Evolutionary conservation across 1,140 invertebrate species (phyloP), one percentile per base, ranked within the genome.

Genomic region (Apis florea): DNA sequence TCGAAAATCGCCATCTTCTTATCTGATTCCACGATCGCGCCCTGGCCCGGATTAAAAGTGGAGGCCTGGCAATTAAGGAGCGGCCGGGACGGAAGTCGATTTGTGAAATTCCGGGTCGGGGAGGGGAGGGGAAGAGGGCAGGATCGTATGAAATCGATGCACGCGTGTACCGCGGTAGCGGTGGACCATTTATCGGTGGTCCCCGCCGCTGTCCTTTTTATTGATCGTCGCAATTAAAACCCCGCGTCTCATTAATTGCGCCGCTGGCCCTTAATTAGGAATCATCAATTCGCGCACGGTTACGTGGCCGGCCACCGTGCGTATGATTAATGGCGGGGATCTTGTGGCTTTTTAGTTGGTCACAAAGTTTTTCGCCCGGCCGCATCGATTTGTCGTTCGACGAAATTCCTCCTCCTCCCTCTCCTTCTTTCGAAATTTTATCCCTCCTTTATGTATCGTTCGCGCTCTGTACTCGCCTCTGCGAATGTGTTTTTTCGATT

Each of bases 211-310:
- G 54, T 67, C 63, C 63, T 61, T 77, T 82, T 91, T 93, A 93
- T 93, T 93, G 89, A 93, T 93, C 89, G 90, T 75, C 40, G 91
- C 89, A 91, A 93, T 93, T 93, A 93, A 93, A 92, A 83, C 83
- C 79, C 89, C 89, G 90, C 88, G 90, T 89, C 85, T 92, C 90
- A 90, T 93, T 93, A 93, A 93, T 93, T 90, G 89, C 90, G 78
- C 89, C 85, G 89, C 84, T 78, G 86, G 82, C 87, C 82, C 88
- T 93, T 93, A 93, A 93, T 93, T 93, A 92, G 90, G 86, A 91
- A 90, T 89, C 92, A 93, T 93, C 90, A 93, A 93, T 93, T 92
- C 86, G 80, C 68, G 78, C 80, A 77, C 69, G 74, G 58, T 80
- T 74, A 79, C 83, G 82, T 58, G 76, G 76, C 76, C 83, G 87